Conservation (phyloP, 2,113 vertebrate genomes). For the Aleadryas rufinucha region DNA sequence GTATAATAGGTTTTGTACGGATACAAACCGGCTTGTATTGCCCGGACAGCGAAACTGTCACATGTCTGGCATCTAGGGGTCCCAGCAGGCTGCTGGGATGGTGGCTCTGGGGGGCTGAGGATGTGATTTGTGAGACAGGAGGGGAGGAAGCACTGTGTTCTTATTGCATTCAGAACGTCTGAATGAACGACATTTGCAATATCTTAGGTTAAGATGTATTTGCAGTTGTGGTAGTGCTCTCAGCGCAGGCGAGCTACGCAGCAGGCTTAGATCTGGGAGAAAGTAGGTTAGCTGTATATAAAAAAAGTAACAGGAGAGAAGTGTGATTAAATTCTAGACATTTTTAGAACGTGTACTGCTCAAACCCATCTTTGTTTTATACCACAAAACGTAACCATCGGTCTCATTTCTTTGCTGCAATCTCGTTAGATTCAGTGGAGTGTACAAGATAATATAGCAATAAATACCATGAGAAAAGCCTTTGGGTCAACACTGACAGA, state of each 20-base stretch:
- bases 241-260: not conserved
- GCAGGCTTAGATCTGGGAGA: not conserved
- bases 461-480: not conserved
- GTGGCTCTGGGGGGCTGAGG: not conserved
- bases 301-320: not conserved
- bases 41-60: rapidly evolving
- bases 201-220: not conserved
- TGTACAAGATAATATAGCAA: not conserved
- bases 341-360: not conserved
- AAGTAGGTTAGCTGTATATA: constrained; percentile 2
- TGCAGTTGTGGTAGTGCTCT: not conserved
- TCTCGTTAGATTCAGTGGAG: not conserved
- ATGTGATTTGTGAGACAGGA: not conserved
- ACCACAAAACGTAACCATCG: not conserved
- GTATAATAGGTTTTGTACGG: not conserved
- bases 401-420: not conserved
- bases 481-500: not conserved
- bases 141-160: not conserved
- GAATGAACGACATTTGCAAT: not conserved
- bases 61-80: not conserved
- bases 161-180: not conserved
- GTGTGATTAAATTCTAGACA: not conserved
- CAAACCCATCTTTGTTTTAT: not conserved
- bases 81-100: not conserved
- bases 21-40: not conserved